phyloP scores from a whole-genome alignment of 2,888 invertebrate genomes.

The Volucella inflata region DNA sequence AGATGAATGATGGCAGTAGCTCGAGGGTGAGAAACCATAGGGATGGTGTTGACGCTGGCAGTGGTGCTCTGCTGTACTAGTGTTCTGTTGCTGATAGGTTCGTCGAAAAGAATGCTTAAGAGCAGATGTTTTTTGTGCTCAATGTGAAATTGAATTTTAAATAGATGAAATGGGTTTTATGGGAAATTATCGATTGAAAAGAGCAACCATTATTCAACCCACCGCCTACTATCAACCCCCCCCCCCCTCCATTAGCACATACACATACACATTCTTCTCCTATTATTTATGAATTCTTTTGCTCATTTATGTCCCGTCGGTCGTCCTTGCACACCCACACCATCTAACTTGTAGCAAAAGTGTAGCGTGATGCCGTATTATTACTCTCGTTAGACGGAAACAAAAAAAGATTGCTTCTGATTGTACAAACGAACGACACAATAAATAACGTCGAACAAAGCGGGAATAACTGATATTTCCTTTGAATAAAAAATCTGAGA shows the following conservation, averaged over 20 bases:
- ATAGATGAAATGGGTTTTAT: constrained; percentile 59
- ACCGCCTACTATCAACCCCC: neutral
- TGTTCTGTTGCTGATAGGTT: constrained; percentile 33
- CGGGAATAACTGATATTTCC: constrained; percentile 28
- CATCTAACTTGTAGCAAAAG: constrained; percentile 12
- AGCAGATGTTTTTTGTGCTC: constrained; percentile 66
- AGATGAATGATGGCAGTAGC: constrained; percentile 36
- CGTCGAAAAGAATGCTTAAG: constrained; percentile 36
- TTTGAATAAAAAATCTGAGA: neutral
- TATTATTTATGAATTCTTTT: constrained; percentile 25
- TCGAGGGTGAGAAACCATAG: neutral
- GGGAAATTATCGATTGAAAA: constrained; percentile 55
- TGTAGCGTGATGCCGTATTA: constrained; percentile 39
- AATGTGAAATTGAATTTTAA: constrained; percentile 65
- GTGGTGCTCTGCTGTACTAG: neutral
- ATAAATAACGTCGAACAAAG: constrained; percentile 37
- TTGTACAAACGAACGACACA: constrained; percentile 42
- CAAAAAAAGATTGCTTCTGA: constrained; percentile 43
- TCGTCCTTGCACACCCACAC: neutral
- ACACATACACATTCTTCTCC: neutral
- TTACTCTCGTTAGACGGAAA: constrained; percentile 33
- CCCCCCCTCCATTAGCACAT: constrained; percentile 12
- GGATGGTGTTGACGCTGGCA: neutral
- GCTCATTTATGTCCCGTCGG: neutral
- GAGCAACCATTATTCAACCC: neutral